Conservation (phyloP, 2,113 vertebrate species). For the Elanoides forficatus region DNA sequence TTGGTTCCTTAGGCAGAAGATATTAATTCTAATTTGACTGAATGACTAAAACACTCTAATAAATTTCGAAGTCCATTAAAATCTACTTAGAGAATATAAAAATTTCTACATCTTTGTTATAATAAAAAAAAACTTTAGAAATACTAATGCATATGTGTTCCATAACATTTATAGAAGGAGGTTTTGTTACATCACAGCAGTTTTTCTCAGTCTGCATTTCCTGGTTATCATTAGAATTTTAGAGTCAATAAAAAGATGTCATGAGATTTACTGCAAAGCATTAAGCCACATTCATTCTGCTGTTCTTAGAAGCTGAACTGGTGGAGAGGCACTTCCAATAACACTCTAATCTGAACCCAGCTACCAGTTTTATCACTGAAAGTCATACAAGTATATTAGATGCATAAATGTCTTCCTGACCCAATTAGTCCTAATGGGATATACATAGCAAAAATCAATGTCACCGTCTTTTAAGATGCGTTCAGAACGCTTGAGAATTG, state of each 20-base stretch:
- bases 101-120: neutral
- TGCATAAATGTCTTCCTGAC: conserved; percentile 20
- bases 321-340: neutral
- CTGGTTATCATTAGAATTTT: conserved; percentile 33
- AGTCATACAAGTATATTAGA: neutral
- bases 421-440: conserved; percentile 33
- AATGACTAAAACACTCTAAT: neutral
- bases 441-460: conserved; percentile 42
- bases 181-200: neutral
- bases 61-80: conserved; percentile 25
- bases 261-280: conserved; percentile 3
- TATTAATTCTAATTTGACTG: conserved; percentile 34
- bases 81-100: neutral
- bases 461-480: neutral
- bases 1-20: conserved; percentile 15
- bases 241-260: conserved; percentile 5
- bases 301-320: neutral
- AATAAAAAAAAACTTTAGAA: neutral
- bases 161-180: neutral
- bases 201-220: conserved; percentile 19
- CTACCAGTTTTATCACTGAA: conserved; percentile 20
- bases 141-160: neutral
- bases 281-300: conserved; percentile 3
- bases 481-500: neutral
- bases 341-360: neutral